A percentile compares a stretch with the other conserved stretches of the same genome.
These are phyloP conservation scores for Phlogophora meticulosa DNA, from an alignment of 2,888 invertebrate species.

Conservation along the genomic window DNA sequence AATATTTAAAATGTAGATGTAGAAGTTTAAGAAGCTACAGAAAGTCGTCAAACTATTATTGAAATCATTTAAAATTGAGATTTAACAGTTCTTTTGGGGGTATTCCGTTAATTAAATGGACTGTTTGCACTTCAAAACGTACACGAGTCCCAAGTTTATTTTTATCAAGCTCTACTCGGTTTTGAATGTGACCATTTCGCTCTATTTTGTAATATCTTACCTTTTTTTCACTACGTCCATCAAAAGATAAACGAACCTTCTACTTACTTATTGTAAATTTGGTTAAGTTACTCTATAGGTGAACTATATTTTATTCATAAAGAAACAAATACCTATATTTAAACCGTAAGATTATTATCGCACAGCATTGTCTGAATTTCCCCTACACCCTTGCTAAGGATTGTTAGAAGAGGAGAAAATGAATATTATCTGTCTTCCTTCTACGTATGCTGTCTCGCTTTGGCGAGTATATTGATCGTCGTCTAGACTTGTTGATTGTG, in stretches of 20 bases:
- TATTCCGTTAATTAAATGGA: constrained; percentile 4
- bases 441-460: constrained; percentile 77
- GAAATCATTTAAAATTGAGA: background rate
- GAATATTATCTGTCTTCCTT: constrained; percentile 75
- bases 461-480: constrained; percentile 87
- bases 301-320: too few species aligned
- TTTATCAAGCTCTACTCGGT: constrained; percentile 9
- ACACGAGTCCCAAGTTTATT: background rate
- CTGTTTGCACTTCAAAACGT: constrained; percentile 4
- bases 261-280: too few species aligned
- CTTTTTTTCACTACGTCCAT: constrained; percentile 34
- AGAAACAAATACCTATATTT: too few species aligned
- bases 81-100: background rate
- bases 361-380: constrained; percentile 47
- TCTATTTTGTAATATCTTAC: constrained; percentile 24
- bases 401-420: constrained; percentile 66
- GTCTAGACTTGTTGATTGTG: constrained; percentile 90
- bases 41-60: background rate
- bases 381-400: constrained; percentile 48
- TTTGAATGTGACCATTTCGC: constrained; percentile 6
- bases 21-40: background rate
- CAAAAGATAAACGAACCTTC: constrained; percentile 38
- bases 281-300: too few species aligned
- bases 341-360: constrained; percentile 28
- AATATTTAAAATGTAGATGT: background rate